phyloP scores from a whole-genome alignment of 2,888 invertebrate genomes.

The Podotricha telesiphe region DNA sequence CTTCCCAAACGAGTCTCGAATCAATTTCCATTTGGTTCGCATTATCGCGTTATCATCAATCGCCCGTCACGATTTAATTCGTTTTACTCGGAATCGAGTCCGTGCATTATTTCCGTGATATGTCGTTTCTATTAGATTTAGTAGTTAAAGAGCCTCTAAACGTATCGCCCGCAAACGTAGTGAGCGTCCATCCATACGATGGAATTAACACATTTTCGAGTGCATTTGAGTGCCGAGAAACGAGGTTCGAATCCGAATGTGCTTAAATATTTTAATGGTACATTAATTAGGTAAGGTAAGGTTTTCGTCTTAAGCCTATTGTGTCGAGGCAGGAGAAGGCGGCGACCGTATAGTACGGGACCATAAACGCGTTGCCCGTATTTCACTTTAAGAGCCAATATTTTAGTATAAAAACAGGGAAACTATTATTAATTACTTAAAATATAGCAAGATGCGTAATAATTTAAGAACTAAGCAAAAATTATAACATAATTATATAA shows the following conservation, averaged over 20 bases:
- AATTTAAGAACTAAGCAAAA: no score
- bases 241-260: no score
- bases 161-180: neutral
- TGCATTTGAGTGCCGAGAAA: no score
- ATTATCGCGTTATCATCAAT: constrained; percentile 35
- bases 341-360: neutral
- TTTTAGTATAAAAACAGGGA: neutral
- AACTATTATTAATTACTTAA: neutral
- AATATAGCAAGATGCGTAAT: neutral
- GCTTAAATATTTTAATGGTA: neutral
- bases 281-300: neutral
- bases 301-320: neutral
- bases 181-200: no score
- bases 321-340: neutral
- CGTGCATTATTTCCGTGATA: constrained; percentile 5
- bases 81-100: constrained; percentile 25
- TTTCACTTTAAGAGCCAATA: constrained; percentile 16
- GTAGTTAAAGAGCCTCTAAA: neutral
- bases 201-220: no score
- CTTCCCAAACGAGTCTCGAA: neutral
- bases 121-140: constrained; percentile 16
- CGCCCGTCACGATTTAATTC: constrained; percentile 31
- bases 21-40: constrained; percentile 23
- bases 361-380: neutral
- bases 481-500: no score